Percentiles rank a stretch among this genome's conserved stretches.
phyloP scores from a whole-genome alignment of 2,113 vertebrate genomes.

The Myrmecophaga tridactyla region DNA sequence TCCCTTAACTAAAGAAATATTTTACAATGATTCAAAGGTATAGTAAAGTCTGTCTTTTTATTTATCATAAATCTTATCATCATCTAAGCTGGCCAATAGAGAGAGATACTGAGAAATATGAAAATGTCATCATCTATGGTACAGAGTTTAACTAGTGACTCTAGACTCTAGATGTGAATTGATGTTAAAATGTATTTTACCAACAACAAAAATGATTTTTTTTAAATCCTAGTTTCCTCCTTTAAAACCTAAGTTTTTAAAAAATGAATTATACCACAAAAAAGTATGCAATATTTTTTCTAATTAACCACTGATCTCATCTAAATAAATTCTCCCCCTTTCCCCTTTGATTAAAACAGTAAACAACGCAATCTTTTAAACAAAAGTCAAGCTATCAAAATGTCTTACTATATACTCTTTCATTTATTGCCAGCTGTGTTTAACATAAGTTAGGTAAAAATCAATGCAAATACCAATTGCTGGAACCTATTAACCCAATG shows the following conservation, averaged over 20 bases:
- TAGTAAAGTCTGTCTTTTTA: background rate
- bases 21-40: background rate
- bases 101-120: background rate
- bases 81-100: background rate
- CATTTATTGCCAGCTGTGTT: background rate
- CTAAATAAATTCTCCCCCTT: background rate
- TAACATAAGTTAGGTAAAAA: background rate
- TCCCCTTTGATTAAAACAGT: background rate
- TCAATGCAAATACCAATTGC: background rate
- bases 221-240: background rate
- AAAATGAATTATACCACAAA: background rate
- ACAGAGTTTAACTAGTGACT: background rate
- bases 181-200: background rate
- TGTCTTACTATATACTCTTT: background rate
- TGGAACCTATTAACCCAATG: background rate
- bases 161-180: background rate
- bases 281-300: background rate
- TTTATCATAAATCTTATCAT: background rate
- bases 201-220: background rate
- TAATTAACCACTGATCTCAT: background rate
- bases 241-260: background rate
- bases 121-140: background rate
- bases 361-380: background rate
- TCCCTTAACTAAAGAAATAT: background rate
- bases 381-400: slow-evolving; percentile 12